Evolutionary conservation across 2,888 invertebrate genomes (phyloP).

Genomic region (Creontiades dilutus): DNA sequence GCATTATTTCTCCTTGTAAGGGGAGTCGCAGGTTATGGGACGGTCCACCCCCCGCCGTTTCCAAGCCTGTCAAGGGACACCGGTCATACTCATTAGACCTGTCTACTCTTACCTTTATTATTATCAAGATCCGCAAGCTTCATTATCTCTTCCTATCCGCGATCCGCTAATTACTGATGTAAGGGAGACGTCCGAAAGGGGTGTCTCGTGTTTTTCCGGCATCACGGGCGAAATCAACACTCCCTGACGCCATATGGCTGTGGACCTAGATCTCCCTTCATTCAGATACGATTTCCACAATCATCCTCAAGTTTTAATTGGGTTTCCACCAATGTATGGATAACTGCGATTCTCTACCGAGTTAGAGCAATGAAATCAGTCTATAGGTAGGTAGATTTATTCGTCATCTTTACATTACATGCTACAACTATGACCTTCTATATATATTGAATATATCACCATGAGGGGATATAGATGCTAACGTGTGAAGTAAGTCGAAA

Average conservation of each 20-base stretch:
- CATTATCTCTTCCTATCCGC: slow-evolving; percentile 64
- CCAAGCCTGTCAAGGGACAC: slow-evolving; percentile 70
- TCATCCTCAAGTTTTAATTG: too few species aligned
- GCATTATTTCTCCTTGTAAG: slow-evolving; percentile 73
- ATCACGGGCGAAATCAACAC: background rate
- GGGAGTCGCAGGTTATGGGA: slow-evolving; percentile 60
- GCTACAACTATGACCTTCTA: too few species aligned
- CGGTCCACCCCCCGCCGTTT: background rate
- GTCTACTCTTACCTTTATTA: slow-evolving; percentile 72
- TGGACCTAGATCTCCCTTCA: too few species aligned
- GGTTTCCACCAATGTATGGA: too few species aligned
- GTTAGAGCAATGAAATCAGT: too few species aligned
- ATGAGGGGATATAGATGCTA: too few species aligned
- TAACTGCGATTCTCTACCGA: too few species aligned
- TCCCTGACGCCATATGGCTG: background rate
- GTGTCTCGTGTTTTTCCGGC: slow-evolving; percentile 18
- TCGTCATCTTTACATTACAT: too few species aligned
- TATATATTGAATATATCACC: too few species aligned
- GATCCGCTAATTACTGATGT: slow-evolving; percentile 60
- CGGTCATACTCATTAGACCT: slow-evolving; percentile 73
- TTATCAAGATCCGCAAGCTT: slow-evolving; percentile 67
- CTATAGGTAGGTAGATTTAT: too few species aligned
- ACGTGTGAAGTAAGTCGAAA: too few species aligned
- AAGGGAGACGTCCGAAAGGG: slow-evolving; percentile 43
- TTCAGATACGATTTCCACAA: too few species aligned